Base-by-base conservation (phyloP, 2,797 vertebrate species). In the Pantherophis alleghaniensis region DNA sequence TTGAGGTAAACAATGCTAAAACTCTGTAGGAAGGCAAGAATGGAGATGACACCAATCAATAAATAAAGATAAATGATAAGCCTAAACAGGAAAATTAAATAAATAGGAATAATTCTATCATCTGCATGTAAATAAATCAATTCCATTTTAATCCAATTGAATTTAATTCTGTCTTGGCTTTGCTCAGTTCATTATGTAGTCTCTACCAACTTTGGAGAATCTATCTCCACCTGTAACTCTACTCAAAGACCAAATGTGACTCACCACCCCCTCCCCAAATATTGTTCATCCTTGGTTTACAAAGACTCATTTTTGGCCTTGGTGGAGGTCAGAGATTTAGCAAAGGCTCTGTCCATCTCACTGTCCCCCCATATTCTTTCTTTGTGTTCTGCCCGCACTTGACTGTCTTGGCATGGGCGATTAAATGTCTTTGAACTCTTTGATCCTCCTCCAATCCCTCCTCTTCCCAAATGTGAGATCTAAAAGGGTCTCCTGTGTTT, bases 401-500 rank as follows among this genome's bases (percentile, higher is more conserved):
- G 87, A 89, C 90, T 93, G 51, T 86, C 90, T 93, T 93, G 69
- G 93, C 90, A 89, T 63, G 87, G 87, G 32, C 37, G 51, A 89
- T 89, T 89, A 89, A 93, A 66, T 89, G 69, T 74, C 90, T 91
- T 91, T 91, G 90, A 93, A 89, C 69, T 20, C 93, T 93, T 91
- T 91, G 93, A 93, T 89, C 93, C 57, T 86, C 51, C 90, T 87
- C 93, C 63, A 11, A 57, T 47, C 53, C 89, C 61, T 42, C 66
- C 89, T 87, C 47, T 90, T 22, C 93, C 74, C 47, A 32, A 89
- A 89, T 57, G 61, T 89, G 91, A 91, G 93, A 86, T 91, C 90
- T 93, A 89, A 93, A 93, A 91, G 90, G 90, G 93, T 93, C 93
- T 93, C 93, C 90, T 93, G 69, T 93, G 90, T 91, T 91, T 89